A percentile compares a stretch with the other conserved stretches of the same genome.
These are phyloP conservation scores for Amphiura filiformis DNA, from an alignment of 35 echinoderm and acorn worm genomes.

Conservation along the genomic window DNA sequence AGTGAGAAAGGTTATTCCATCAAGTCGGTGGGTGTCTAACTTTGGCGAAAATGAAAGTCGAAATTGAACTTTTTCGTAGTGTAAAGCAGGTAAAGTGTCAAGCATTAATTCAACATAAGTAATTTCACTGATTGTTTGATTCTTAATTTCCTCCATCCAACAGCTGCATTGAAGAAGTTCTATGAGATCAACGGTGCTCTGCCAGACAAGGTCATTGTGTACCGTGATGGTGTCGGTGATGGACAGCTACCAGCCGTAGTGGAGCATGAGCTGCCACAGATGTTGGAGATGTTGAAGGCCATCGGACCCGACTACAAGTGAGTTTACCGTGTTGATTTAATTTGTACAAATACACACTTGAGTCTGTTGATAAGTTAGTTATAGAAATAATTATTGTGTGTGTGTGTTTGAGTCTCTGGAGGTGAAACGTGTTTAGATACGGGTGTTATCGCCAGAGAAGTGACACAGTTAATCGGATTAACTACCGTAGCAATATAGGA, in stretches of 20 bases:
- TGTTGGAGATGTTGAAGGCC: conserved; percentile 37
- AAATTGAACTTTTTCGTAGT: too few species aligned
- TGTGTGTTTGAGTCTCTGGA: too few species aligned
- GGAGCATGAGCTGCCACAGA: conserved; percentile 79
- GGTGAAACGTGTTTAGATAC: too few species aligned
- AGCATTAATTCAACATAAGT: too few species aligned
- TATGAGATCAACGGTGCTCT: conserved; percentile 52
- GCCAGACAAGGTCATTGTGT: conserved; percentile 70
- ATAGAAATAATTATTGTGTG: not conserved
- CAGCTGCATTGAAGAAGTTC: conserved; percentile 73
- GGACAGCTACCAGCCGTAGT: conserved; percentile 76
- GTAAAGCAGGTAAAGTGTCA: too few species aligned
- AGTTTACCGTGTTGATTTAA: conserved; percentile 22
- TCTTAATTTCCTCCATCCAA: not conserved
- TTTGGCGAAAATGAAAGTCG: too few species aligned
- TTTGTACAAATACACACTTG: not conserved
- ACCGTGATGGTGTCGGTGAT: conserved; percentile 94
- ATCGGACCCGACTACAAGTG: conserved; percentile 50
- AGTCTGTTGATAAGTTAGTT: not conserved
- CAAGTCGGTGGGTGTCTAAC: too few species aligned
- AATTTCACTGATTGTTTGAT: too few species aligned
- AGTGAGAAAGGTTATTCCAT: too few species aligned
- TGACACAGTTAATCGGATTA: too few species aligned
- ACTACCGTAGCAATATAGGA: too few species aligned
- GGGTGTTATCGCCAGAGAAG: too few species aligned